Base-by-base conservation (phyloP, 2,113 vertebrate species). In the Bufo gargarizans region DNA sequence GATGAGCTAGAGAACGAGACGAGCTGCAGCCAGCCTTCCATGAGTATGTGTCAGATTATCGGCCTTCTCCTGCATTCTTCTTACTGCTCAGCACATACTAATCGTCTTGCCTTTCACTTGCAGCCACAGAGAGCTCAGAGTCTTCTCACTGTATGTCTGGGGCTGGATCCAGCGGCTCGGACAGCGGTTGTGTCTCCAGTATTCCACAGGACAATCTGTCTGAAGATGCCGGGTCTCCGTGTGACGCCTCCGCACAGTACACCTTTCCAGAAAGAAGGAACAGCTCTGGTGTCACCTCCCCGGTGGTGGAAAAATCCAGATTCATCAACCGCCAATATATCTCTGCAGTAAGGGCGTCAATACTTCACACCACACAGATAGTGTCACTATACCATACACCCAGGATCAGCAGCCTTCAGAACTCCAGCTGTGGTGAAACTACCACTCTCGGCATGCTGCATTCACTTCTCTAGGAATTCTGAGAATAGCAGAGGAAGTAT, bases 71-170 rank as follows among this genome's bases (percentile, higher is more conserved):
- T 56, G 9, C 33, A 1, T 45, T 47, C n/a, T 20, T 11, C 8
- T 19, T 14, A 61, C 14, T 11, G 16, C 0, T 43, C 43, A 11
- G 56, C 4, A 6, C 6, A 3, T 20, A 8, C 4, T 59, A 20
- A 85, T 11, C 17, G 0, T 43, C 43, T 43, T 12, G 43, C 14
- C 1, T 22, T 16, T 59, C 43, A 5, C 22, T 19, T 78, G 79
- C 92, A 99, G 98, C 97, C 74, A 98, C 97, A 6, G 98, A 99
- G 91, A 98, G 97, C 90, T 99, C 98, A 0, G 97, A 96, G 33
- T 98, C 97, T 0, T 99, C 97, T 0, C 97, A 96, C 56, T 97
- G 96, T 92, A 94, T 96, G 85, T 97, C 96, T 0, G 95, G 93
- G 58, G 96, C 97, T 0, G 97, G 97, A 67, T 99, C 98, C 85